Base-by-base conservation (phyloP, 2,888 invertebrate genomes). In the Hyposoter dolosus region DNA sequence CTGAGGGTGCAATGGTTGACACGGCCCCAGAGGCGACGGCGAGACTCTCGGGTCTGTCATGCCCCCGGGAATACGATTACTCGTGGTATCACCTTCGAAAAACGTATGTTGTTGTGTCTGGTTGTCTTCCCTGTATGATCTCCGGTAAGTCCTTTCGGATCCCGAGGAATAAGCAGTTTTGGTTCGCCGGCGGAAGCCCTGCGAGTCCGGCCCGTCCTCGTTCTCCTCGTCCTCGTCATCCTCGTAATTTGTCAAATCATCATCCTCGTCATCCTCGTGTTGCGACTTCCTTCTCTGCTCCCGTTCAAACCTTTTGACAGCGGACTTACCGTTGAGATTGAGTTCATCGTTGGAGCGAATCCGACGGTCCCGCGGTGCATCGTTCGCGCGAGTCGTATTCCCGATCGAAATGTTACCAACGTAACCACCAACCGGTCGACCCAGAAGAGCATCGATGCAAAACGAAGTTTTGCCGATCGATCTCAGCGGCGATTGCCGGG, bases 371-470 rank as follows among this genome's bases (percentile, higher is more conserved):
- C 68, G 78, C 4, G 60, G 60, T 0, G 12, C 10, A 17, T 66
- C 47, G 47, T 60, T 9, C 6, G 2, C 35, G 10, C 86, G n/a
- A 10, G 83, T 19, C 50, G 81, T 72, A 12, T 56, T 74, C 4
- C 53, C 78, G 56, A 28, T 71, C 71, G 45, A 53, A 23, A 63
- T 75, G 23, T 56, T 82, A 43, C 74, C 85, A 35, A 53, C 75
- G 65, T 79, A 85, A 17, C 75, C 75, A 9, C 72, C 82, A 6
- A 93, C 94, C 87, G 94, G 95, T 77, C 96, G 95, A 0, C 98
- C 98, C 3, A 98, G 94, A 3, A 98, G 94, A 0, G 98, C 98
- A 92, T 98, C 98, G 89, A 98, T 98, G 92, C 98, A 98, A 92
- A 98, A 98, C 0, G 98, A 98, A 76, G 97, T 97, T 89, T 97